Evolutionary conservation across 2,888 invertebrate genomes (phyloP), one percentile per base, ranked within the genome.

Genomic region (Argyresthia albistria): DNA sequence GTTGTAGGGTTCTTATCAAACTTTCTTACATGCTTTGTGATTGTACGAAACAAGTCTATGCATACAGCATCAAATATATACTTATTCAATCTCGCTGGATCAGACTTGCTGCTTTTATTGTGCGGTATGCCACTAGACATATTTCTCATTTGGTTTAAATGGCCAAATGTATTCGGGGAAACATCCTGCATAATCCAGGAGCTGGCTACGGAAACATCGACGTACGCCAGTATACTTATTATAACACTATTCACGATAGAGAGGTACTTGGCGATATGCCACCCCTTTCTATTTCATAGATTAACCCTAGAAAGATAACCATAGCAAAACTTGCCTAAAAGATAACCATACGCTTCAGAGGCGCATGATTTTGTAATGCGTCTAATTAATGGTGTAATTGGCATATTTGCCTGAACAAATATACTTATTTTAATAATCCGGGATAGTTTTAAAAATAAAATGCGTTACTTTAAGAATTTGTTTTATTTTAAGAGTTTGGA

Each of bases 241-340:
- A 96, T 96, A 58, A 94, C 95, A 0, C 91, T 95, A 12, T 97
- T 96, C 74, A 96, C 96, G 0, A 90, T 94, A 43, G 96, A 96
- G 71, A 88, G 91, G 55, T 91, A 91, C 60, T 74, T 91, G 55
- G 91, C 91, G 9, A 91, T 91, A 56, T 91, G 91, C 59, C 90
- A 91, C 61, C 91, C 91, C 1, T 91, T 91, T 61, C 70, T 90
- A 39, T 89, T 90, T 4, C 96, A 97, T 69, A 95, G 95, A 56
- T n/a, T n/a, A n/a, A n/a, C n/a, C n/a, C n/a, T n/a, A n/a, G n/a
- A n/a, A n/a, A n/a, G n/a, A n/a, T n/a, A n/a, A n/a, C n/a, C n/a
- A n/a, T n/a, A n/a, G n/a, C n/a, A n/a, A n/a, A n/a, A n/a, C n/a
- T n/a, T n/a, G n/a, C n/a, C n/a, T n/a, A n/a, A n/a, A n/a, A n/a